Evolutionary conservation across 2,888 invertebrate genomes (phyloP).

Genomic region (Cryptus viduatorius): DNA sequence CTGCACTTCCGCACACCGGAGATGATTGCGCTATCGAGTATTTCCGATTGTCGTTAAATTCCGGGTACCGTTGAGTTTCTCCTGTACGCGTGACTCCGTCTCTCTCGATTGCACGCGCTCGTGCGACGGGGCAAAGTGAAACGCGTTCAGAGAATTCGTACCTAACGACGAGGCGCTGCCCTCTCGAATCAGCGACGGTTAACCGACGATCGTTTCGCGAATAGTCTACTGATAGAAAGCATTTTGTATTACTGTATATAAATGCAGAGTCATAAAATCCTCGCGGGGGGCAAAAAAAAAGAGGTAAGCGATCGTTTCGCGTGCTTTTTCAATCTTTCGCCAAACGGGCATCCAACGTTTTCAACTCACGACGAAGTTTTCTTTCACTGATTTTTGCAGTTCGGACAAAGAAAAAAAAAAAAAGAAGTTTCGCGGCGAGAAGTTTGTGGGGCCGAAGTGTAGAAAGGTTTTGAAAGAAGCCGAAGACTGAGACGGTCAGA

Average conservation of each 20-base stretch:
- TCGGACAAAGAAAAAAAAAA: not conserved
- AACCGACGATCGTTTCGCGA: constrained; percentile 42
- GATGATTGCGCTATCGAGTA: constrained; percentile 67
- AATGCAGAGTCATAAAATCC: not conserved
- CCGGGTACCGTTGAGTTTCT: constrained; percentile 25
- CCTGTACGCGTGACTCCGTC: not conserved
- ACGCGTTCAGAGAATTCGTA: constrained; percentile 22
- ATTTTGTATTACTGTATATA: not conserved
- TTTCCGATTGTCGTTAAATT: constrained; percentile 74
- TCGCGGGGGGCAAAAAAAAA: not conserved
- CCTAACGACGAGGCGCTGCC: constrained; percentile 24
- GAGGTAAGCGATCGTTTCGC: not conserved
- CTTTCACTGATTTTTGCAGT: constrained; percentile 18
- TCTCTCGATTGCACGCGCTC: not conserved
- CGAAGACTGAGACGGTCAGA: constrained; percentile 13
- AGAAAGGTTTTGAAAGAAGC: constrained; percentile 15
- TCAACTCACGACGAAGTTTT: constrained; percentile 21
- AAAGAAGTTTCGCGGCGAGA: not conserved
- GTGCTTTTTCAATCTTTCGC: constrained; percentile 19
- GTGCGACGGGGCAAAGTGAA: constrained; percentile 1
- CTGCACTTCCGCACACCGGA: constrained; percentile 62
- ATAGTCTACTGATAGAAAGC: constrained; percentile 27
- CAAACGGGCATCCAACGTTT: not conserved
- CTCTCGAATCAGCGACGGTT: constrained; percentile 31
- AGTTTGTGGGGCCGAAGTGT: not conserved